These are phyloP conservation scores for Myocastor coypus DNA, from an alignment of 2,113 vertebrate genomes.

Conservation along the genomic window DNA sequence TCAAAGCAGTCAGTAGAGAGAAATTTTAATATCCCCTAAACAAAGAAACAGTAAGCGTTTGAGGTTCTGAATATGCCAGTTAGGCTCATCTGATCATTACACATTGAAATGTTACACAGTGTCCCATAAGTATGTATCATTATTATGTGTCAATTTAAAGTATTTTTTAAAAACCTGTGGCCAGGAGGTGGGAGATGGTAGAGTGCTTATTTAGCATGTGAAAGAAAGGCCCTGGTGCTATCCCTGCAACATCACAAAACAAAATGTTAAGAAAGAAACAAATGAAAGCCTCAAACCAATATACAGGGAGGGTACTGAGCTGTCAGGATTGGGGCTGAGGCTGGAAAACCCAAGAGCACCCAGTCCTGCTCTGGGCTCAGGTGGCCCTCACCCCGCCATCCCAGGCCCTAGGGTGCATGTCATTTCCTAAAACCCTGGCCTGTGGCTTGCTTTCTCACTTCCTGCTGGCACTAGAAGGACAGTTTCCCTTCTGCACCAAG, in stretches of 20 bases:
- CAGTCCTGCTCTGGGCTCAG: background rate
- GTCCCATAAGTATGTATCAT: background rate
- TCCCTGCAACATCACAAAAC: background rate
- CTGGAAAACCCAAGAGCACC: background rate
- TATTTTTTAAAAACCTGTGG: background rate
- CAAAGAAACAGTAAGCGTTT: background rate
- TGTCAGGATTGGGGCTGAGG: fast-evolving
- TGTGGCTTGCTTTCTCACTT: background rate
- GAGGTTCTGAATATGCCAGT: background rate
- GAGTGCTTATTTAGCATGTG: background rate
- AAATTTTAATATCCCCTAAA: background rate
- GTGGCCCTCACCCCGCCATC: background rate
- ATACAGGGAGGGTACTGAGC: no score
- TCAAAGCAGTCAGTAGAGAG: background rate
- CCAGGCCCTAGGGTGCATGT: background rate
- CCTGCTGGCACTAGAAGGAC: background rate
- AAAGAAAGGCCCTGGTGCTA: background rate
- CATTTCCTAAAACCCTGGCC: background rate
- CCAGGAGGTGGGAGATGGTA: background rate
- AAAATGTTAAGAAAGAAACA: background rate
- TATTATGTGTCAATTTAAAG: background rate
- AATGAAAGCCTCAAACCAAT: background rate
- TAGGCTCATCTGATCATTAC: background rate
- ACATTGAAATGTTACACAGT: background rate
- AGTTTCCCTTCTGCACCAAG: background rate